Evolutionary conservation across 1,140 invertebrate species (phyloP).

Genomic region (Eurosta solidaginis): DNA sequence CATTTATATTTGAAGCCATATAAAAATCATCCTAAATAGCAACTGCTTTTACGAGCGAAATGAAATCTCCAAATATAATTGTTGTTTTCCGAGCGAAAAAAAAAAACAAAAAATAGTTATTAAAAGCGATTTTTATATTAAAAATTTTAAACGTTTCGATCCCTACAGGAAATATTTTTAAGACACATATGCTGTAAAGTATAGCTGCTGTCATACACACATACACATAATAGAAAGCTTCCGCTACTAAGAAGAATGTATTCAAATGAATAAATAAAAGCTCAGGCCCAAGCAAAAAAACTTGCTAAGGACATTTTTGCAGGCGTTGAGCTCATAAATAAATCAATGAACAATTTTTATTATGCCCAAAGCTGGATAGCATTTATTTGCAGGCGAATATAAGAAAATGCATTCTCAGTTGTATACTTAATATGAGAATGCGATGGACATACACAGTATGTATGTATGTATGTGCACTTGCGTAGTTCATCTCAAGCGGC

Average conservation of each 20-base stretch:
- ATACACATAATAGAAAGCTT: not conserved
- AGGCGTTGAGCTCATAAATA: slow-evolving; percentile 49
- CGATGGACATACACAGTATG: not conserved
- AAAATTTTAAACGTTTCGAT: too few species aligned
- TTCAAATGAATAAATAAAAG: slow-evolving; percentile 22
- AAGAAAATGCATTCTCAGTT: not conserved
- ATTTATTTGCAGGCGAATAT: not conserved
- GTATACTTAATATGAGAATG: not conserved
- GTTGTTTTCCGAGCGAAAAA: too few species aligned
- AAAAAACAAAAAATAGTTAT: too few species aligned
- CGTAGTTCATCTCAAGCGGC: not conserved
- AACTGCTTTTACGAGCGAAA: too few species aligned
- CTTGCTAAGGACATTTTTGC: slow-evolving; percentile 31
- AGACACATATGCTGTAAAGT: not conserved
- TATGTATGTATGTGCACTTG: not conserved
- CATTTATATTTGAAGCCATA: too few species aligned
- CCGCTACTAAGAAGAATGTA: not conserved
- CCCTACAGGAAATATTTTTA: not conserved
- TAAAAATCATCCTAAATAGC: too few species aligned
- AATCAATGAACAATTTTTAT: slow-evolving; percentile 56
- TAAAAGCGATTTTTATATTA: too few species aligned
- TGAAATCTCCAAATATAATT: too few species aligned
- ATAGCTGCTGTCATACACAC: not conserved
- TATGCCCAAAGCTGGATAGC: slow-evolving; percentile 32
- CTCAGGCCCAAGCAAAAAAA: not conserved